Percentiles rank a stretch among this genome's conserved stretches.
Evolutionary conservation across 1,140 invertebrate species (phyloP).

Genomic region (Polypedilum pembai): DNA sequence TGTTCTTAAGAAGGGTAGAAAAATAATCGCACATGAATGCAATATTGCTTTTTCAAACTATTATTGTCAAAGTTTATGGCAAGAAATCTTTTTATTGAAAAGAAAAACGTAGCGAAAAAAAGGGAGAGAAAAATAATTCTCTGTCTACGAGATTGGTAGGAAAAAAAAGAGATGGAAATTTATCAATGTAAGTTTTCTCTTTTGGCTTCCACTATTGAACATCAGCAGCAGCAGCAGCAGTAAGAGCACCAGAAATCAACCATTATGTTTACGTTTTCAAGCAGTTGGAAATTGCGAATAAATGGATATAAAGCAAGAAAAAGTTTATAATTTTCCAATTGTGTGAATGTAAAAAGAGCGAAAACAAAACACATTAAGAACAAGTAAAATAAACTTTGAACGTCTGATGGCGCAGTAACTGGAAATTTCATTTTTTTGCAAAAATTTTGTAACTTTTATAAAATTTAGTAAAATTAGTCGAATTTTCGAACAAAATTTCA

Average conservation of each 20-base stretch:
- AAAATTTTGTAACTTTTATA: not conserved
- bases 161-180: not conserved
- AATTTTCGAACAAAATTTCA: no score
- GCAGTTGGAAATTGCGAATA: not conserved
- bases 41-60: constrained; percentile 10
- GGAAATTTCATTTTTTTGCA: not conserved
- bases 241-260: not conserved
- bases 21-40: constrained; percentile 18
- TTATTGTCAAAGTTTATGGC: constrained; percentile 13
- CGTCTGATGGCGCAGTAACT: not conserved
- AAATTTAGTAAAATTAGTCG: no score
- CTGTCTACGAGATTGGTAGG: not conserved
- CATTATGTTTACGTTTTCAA: constrained; percentile 6
- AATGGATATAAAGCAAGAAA: not conserved
- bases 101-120: not conserved
- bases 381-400: not conserved
- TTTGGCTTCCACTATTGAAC: no score
- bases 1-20: not conserved
- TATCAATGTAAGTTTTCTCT: not conserved
- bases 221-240: no score
- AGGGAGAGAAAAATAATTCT: not conserved
- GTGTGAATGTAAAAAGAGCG: not conserved
- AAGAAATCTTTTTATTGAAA: not conserved
- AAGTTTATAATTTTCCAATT: constrained; percentile 14
- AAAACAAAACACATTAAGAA: not conserved